Evolutionary conservation across 2,113 vertebrate species (phyloP), one percentile per base, ranked within the genome.

Genomic region (Puma concolor): DNA sequence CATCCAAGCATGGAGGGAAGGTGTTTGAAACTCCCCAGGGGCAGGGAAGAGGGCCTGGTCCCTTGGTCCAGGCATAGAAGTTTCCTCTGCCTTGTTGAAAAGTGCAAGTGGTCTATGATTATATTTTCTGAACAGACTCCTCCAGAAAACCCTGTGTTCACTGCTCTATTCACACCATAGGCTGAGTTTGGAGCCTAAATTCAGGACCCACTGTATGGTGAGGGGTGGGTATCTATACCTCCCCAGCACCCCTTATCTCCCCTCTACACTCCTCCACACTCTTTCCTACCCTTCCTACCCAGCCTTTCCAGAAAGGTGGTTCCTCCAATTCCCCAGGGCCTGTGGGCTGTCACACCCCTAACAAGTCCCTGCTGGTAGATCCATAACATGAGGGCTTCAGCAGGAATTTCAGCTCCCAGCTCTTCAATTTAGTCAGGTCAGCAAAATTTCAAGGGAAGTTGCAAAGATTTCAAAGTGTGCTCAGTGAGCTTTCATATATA

Each of bases 361-460:
- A 95, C 64, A 94, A 71, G 94, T 87, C 41, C 19, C 96, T 95
- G 80, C 89, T 92, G 81, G 69, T 92, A 5, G 27, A 87, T 41
- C 38, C 44, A 72, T 52, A 83, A 81, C 89, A 71, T 19, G 33
- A 77, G 50, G 23, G 15, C 79, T 93, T 95, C 72, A 57, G 41
- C 19, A 23, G 27, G 29, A 77, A 21, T 81, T 92, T 95, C 38
- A 29, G n/a, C 38, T 95, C 9, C 36, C 50, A 90, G 50, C 76
- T 95, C 60, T 84, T 72, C 41, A 69, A 21, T 60, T 33, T 87
- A 92, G 66, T n/a, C 33, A 93, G 74, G 64, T 95, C 50, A 86
- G 27, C 38, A 38, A 67, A 36, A 72, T 95, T 72, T 95, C 94
- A 80, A 92, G 80, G 67, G 57, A 94, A 54, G 57, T 17, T 85